phyloP scores from a whole-genome alignment of 2,888 invertebrate species.

The Stegana nigrithorax region DNA sequence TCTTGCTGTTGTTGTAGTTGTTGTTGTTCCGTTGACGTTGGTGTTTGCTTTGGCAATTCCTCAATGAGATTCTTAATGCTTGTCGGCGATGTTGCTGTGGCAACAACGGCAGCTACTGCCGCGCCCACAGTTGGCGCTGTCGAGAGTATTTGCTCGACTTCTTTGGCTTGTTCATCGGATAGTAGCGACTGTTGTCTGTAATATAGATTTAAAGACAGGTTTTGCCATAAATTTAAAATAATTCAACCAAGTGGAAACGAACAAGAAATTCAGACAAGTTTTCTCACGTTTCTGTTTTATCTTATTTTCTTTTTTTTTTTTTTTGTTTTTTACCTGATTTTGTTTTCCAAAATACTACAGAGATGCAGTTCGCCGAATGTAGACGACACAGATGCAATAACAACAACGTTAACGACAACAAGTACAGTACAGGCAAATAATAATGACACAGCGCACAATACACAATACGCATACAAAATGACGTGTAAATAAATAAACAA shows the following conservation, averaged over 20 bases:
- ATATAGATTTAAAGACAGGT: conserved; percentile 25
- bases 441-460: conserved; percentile 39
- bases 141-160: conserved; percentile 84
- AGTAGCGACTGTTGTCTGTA: conserved; percentile 82
- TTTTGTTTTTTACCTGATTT: conserved; percentile 86
- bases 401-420: conserved; percentile 32
- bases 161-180: conserved; percentile 91
- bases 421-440: conserved; percentile 31
- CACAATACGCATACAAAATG: conserved; percentile 25
- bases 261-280: too few relatives aligned
- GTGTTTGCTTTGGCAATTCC: conserved; percentile 40
- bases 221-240: too few relatives aligned
- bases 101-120: conserved; percentile 63
- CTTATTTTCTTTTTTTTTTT: too few relatives aligned
- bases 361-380: conserved; percentile 23
- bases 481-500: conserved; percentile 14
- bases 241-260: too few relatives aligned
- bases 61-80: conserved; percentile 63
- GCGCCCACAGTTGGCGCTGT: conserved; percentile 68
- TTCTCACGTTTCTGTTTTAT: too few relatives aligned
- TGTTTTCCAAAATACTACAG: conserved; percentile 84
- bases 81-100: conserved; percentile 59
- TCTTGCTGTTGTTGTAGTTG: conserved; percentile 21
- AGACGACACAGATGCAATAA: conserved; percentile 21
- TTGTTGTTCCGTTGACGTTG: conserved; percentile 18